Evolutionary conservation across 2,113 vertebrate genomes (phyloP), one percentile per base, ranked within the genome.

Genomic region (Scomber colias): DNA sequence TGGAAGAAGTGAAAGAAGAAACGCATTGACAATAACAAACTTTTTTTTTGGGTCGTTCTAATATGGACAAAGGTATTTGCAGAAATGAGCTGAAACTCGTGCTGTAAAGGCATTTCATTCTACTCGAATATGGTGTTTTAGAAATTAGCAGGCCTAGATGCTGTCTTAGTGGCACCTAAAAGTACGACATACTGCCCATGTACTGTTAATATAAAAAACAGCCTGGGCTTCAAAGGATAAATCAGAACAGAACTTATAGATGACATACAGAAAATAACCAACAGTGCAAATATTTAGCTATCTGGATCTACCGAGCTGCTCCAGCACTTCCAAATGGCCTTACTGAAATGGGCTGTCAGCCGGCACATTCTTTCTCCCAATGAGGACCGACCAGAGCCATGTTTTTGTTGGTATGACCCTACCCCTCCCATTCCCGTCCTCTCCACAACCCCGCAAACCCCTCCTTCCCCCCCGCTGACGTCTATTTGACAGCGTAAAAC

Each of bases 271-370:
- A 75, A 87, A 73, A 72, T 24, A 75, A 67, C 57, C 31, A 85
- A 68, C 24, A 64, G 49, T 50, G 55, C 68, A 92, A 92, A 94
- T 90, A 93, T 93, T 93, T 92, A 75, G 68, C 76, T 91, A 86
- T 89, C 77, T 69, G 63, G 84, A 73, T 89, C 69, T 78, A 64
- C 66, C 0, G 60, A 87, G 84, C 81, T 53, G 84, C 68, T 83
- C 89, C 77, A 84, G 88, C 77, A 89, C 84, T 87, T 93, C 82
- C 72, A 92, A 85, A 90, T 31, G 75, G 68, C 74, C 87, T 84
- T 69, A 66, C 70, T 93, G 90, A 94, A 94, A 93, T 14, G 40
- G 59, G 72, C 91, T 92, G 92, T 94, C 92, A 93, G 85, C 87
- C 67, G 88, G 83, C 66, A 92, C 91, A 92, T 93, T 94, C 89